Evolutionary conservation across 2,113 vertebrate species (phyloP).

Genomic region (Platichthys flesus): DNA sequence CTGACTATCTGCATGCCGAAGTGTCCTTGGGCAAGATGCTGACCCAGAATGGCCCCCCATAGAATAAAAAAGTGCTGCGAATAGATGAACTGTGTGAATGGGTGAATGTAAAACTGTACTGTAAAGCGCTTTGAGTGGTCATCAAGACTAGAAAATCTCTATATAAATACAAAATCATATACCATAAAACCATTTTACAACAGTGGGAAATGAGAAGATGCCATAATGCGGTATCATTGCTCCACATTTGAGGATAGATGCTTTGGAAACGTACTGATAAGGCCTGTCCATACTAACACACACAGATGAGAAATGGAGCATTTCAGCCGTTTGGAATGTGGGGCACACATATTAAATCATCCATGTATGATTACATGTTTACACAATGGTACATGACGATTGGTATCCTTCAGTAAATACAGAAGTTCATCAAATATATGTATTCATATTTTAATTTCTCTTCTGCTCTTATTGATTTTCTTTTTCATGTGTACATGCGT

Average conservation of each 20-base stretch:
- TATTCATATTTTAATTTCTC: background rate
- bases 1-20: too few species aligned
- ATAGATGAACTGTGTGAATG: too few species aligned
- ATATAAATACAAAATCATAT: too few species aligned
- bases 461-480: background rate
- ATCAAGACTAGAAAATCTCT: too few species aligned
- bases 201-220: conserved; percentile 38
- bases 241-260: conserved; percentile 9
- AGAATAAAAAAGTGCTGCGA: too few species aligned
- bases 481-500: background rate
- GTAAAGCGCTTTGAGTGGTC: too few species aligned
- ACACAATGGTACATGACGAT: conserved; percentile 1
- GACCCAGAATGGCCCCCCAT: too few species aligned
- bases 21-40: too few species aligned
- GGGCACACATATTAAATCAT: conserved; percentile 68
- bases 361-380: conserved; percentile 50
- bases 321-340: conserved; percentile 60
- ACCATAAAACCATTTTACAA: conserved; percentile 2
- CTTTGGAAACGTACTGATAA: conserved; percentile 44
- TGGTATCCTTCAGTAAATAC: conserved; percentile 6
- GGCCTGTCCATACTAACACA: conserved; percentile 30
- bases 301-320: conserved; percentile 47
- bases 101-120: too few species aligned
- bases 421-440: conserved; percentile 7
- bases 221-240: conserved; percentile 15